Evolutionary conservation across 2,888 invertebrate genomes (phyloP).

Genomic region (Eupithecia inturbata): DNA sequence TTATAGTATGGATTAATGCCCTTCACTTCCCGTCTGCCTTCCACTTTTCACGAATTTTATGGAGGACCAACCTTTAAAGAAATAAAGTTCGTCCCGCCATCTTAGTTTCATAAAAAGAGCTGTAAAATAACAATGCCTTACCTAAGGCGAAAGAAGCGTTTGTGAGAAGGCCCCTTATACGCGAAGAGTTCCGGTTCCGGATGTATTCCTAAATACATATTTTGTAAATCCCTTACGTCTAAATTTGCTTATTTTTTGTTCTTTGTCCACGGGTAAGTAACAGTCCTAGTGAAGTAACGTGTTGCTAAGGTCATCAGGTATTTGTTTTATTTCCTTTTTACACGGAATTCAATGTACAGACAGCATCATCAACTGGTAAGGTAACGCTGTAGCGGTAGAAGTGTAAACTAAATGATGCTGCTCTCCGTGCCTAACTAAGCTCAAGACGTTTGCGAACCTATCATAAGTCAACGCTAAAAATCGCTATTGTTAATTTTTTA

Average conservation of each 20-base stretch:
- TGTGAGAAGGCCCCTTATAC: neutral
- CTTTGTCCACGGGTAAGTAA: conserved; percentile 41
- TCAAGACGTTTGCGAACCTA: neutral
- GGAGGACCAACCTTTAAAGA: neutral
- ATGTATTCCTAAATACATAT: neutral
- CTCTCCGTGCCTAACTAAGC: neutral
- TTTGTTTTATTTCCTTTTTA: neutral
- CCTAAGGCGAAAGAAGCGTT: neutral
- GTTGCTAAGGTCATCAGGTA: conserved; percentile 4
- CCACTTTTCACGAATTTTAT: neutral
- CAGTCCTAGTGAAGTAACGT: neutral
- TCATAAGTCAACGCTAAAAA: no score
- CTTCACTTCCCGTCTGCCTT: neutral
- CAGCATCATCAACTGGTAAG: no score
- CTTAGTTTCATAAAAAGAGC: neutral
- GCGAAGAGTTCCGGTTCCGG: neutral
- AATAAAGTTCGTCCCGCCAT: neutral
- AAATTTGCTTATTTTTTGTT: conserved; percentile 2
- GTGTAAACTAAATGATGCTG: no score
- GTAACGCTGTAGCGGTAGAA: no score
- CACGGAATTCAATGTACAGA: neutral
- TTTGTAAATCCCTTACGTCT: neutral
- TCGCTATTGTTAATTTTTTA: no score
- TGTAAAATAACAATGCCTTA: neutral
- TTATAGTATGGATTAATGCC: no score